Conservation (phyloP, 2,888 invertebrate genomes). For the Crematogaster levior region DNA sequence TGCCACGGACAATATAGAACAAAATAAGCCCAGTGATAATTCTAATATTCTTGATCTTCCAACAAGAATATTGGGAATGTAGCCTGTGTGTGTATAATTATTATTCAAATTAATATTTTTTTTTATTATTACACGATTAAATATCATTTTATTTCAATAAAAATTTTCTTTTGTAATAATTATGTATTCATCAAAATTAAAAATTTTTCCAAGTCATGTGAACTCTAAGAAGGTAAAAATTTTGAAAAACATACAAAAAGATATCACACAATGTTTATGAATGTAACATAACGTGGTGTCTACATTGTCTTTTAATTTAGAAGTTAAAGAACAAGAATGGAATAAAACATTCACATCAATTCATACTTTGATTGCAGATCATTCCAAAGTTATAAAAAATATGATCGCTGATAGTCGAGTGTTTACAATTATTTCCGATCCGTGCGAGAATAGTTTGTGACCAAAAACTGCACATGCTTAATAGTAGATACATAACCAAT, state of each 20-base stretch:
- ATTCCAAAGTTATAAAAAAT: slow-evolving; percentile 71
- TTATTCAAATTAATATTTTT: slow-evolving; percentile 1
- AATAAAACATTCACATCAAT: neutral
- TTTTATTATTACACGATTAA: neutral
- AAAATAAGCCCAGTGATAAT: slow-evolving; percentile 64
- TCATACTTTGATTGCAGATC: slow-evolving; percentile 71
- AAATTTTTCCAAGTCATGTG: neutral
- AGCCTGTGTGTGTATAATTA: slow-evolving; percentile 55
- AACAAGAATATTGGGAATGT: neutral
- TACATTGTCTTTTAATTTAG: neutral
- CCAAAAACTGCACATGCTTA: slow-evolving; percentile 60
- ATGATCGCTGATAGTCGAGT: slow-evolving; percentile 57
- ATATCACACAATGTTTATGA: neutral
- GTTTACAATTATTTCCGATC: neutral
- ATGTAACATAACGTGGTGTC: neutral
- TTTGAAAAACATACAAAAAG: neutral
- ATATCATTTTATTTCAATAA: neutral
- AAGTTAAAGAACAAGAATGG: slow-evolving; percentile 53
- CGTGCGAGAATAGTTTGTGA: slow-evolving; percentile 42
- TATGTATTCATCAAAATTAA: neutral
- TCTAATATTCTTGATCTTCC: slow-evolving; percentile 63
- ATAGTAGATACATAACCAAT: slow-evolving; percentile 48
- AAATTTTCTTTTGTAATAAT: neutral
- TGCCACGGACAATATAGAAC: slow-evolving; percentile 59
- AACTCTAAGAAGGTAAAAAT: neutral